A percentile compares a stretch with the other conserved stretches of the same genome.
These are phyloP conservation scores for Drosophila ohnishii DNA, from an alignment of 1,140 invertebrate genomes.

Conservation along the genomic window DNA sequence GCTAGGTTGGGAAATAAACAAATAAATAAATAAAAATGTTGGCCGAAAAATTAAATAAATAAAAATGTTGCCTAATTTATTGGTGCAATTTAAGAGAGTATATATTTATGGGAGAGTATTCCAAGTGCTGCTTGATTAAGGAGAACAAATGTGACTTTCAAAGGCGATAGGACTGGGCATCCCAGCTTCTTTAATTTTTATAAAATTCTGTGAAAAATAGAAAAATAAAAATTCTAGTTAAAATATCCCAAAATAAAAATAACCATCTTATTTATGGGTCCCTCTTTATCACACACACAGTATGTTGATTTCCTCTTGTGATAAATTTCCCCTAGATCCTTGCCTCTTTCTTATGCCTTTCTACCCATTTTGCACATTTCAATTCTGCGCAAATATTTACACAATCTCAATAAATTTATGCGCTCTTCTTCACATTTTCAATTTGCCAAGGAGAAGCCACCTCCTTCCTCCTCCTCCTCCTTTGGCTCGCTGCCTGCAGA, in stretches of 20 bases:
- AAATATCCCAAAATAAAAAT: background rate
- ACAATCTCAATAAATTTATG: conserved; percentile 80
- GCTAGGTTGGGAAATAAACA: conserved; percentile 11
- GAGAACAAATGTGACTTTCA: background rate
- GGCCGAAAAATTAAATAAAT: conserved; percentile 17
- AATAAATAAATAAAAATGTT: conserved; percentile 39
- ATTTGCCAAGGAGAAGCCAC: conserved; percentile 57
- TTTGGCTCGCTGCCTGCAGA: conserved; percentile 33
- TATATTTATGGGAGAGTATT: conserved; percentile 8
- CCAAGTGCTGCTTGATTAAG: background rate
- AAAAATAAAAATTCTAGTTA: background rate
- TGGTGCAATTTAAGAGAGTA: background rate
- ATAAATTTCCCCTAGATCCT: conserved; percentile 31
- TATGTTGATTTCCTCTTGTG: conserved; percentile 1
- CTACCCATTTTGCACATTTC: conserved; percentile 48
- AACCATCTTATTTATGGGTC: conserved; percentile 25
- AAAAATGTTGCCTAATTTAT: conserved; percentile 31
- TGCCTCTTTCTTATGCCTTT: background rate
- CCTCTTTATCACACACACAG: conserved; percentile 8
- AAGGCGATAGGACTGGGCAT: background rate
- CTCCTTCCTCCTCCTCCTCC: conserved; percentile 22
- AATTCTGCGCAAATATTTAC: conserved; percentile 76
- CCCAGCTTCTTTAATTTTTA: background rate
- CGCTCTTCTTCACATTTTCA: conserved; percentile 81
- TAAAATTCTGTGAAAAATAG: background rate